Evolutionary conservation across 2,113 vertebrate species (phyloP), one percentile per base, ranked within the genome.

Genomic region (Pterocles burchelli): DNA sequence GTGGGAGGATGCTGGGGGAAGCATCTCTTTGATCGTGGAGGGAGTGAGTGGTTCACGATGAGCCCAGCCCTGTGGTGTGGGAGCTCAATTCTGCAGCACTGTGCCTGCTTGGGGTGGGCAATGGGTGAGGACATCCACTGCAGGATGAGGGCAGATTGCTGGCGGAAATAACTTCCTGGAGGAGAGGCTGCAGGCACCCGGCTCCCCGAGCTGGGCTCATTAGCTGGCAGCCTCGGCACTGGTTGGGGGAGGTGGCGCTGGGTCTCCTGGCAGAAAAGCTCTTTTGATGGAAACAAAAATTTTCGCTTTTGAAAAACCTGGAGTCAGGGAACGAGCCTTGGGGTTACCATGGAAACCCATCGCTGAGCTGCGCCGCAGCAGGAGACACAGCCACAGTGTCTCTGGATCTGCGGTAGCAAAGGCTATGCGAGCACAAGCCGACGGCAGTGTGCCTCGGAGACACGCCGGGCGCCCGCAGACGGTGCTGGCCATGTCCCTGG

Each of bases 331-430:
- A 85, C 1, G 73, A 97, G 95, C 94, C 93, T 76, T 31, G 85
- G 82, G 91, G 98, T 99, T 99, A 96, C 98, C 98, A 98, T 98
- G 98, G 98, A 97, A 98, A 99, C 97, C 54, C 96, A 93, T 95
- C 97, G 74, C 97, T 91, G 96, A 97, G 97, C 93, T 7, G 33
- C 7, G 22, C 81, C 54, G 24, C 92, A 88, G 92, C 85, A 58
- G 90, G 85, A 95, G 94, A 51, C 75, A 74, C 81, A 98, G 97
- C 97, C 97, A 90, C 95, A 61, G 88, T 66, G 94, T 97, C 96
- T 97, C 97, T 15, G 67, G 85, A 78, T 41, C 43, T 76, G 81
- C 8, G 3, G 61, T 15, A 68, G 73, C 2, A 1, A 20, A 88
- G 96, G 79, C 2, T 13, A 55, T 15, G 76, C 1, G 10, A 70